These are phyloP conservation scores for Smutsia temminckii DNA, from an alignment of 2,797 vertebrate species.

Conservation along the genomic window DNA sequence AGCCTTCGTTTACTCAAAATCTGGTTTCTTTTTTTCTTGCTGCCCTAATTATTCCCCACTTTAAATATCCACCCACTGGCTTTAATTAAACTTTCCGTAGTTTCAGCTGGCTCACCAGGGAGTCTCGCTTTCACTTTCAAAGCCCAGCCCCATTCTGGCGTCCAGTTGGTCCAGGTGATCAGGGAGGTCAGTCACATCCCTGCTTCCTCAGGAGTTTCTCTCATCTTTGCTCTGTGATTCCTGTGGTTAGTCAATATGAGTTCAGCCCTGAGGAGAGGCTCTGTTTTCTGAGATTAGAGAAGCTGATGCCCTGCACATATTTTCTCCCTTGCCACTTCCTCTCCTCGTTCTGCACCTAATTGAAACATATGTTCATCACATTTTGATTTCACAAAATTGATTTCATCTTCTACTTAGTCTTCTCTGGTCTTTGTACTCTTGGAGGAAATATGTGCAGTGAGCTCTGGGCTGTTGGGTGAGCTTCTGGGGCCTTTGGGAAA, in stretches of 20 bases:
- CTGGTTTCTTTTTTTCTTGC: background rate
- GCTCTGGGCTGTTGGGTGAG: background rate
- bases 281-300: constrained; percentile 50
- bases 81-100: constrained; percentile 74
- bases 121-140: constrained; percentile 18
- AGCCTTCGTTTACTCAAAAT: constrained; percentile 9
- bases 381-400: constrained; percentile 47
- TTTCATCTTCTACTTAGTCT: constrained; percentile 65
- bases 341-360: background rate
- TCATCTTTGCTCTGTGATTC: background rate
- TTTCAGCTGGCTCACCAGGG: constrained; percentile 53
- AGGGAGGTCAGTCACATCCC: background rate
- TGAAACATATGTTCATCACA: constrained; percentile 41
- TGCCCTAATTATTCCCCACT: constrained; percentile 60
- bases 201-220: constrained; percentile 29
- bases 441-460: constrained; percentile 1
- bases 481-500: constrained; percentile 25
- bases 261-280: constrained; percentile 15
- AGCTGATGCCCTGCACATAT: background rate
- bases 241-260: background rate
- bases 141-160: background rate
- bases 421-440: constrained; percentile 37
- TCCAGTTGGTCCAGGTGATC: constrained; percentile 57
- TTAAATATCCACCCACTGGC: constrained; percentile 52
- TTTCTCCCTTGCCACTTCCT: constrained; percentile 37